phyloP scores from a whole-genome alignment of 2,888 invertebrate species.

The Clusia tigrina region DNA sequence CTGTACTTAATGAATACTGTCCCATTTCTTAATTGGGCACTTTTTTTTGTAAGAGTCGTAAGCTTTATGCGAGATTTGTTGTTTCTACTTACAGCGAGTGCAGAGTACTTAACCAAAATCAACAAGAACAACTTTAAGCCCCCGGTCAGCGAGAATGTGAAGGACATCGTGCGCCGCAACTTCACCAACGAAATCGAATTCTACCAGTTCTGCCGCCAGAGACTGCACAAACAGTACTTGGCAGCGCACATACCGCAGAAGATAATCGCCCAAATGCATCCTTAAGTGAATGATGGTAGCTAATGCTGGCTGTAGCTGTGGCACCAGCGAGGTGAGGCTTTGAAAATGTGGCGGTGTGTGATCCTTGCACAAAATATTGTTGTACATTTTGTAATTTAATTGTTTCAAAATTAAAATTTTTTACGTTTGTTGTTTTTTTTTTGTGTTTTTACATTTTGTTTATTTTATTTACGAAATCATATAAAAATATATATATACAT shows the following conservation, averaged over 20 bases:
- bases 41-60: too few relatives aligned
- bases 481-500: constrained; percentile 3
- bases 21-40: too few relatives aligned
- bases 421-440: constrained; percentile 10
- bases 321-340: too few relatives aligned
- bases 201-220: constrained; percentile 87
- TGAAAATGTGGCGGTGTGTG: too few relatives aligned
- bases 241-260: constrained; percentile 70
- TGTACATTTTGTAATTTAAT: constrained; percentile 36
- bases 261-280: constrained; percentile 39
- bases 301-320: background rate
- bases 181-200: constrained; percentile 91
- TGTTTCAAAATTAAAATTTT: background rate
- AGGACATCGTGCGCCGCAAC: constrained; percentile 83
- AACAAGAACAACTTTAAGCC: constrained; percentile 89
- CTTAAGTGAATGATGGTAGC: constrained; percentile 15
- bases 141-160: constrained; percentile 84
- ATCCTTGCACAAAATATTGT: too few relatives aligned
- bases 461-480: constrained; percentile 22
- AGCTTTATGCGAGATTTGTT: too few relatives aligned
- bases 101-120: constrained; percentile 79
- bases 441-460: constrained; percentile 8
- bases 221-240: constrained; percentile 80
- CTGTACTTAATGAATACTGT: too few relatives aligned
- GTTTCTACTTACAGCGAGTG: constrained; percentile 69